phyloP scores from a whole-genome alignment of 2,113 vertebrate genomes.

The Peromyscus leucopus region DNA sequence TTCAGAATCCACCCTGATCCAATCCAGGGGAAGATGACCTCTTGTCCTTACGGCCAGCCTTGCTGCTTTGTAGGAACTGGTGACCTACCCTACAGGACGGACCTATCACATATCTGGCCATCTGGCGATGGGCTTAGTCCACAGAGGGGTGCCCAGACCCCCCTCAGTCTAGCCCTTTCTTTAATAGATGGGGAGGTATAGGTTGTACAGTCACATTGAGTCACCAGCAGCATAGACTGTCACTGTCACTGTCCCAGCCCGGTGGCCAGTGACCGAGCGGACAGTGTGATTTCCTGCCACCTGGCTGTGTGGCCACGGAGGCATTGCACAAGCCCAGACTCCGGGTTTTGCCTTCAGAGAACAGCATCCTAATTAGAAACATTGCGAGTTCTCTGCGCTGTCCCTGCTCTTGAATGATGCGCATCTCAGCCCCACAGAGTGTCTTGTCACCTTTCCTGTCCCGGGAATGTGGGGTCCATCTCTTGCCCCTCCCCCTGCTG shows the following conservation, averaged over 20 bases:
- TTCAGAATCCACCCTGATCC: background rate
- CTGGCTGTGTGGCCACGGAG: slow-evolving; percentile 56
- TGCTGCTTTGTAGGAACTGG: background rate
- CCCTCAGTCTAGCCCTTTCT: background rate
- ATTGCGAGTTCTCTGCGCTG: accelerated
- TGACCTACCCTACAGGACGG: background rate
- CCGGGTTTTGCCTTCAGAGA: slow-evolving; percentile 29
- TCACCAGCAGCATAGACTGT: background rate
- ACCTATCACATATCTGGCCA: too few species aligned
- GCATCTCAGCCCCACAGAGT: background rate
- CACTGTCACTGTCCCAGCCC: background rate
- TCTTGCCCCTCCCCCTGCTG: background rate
- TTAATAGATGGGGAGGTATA: background rate
- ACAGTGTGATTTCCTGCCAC: slow-evolving; percentile 58
- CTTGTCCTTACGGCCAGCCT: background rate
- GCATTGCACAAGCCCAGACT: slow-evolving; percentile 42
- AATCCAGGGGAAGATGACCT: background rate
- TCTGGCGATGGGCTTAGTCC: background rate
- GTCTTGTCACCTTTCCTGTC: slow-evolving; percentile 45
- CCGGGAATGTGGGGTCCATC: slow-evolving; percentile 7
- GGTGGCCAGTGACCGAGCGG: slow-evolving; percentile 51
- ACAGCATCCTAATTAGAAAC: slow-evolving; percentile 45
- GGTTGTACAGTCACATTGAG: background rate
- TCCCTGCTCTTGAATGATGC: background rate
- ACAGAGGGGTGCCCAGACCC: background rate